Evolutionary conservation across 2,888 invertebrate genomes (phyloP).

Genomic region (Physocephala rufipes): DNA sequence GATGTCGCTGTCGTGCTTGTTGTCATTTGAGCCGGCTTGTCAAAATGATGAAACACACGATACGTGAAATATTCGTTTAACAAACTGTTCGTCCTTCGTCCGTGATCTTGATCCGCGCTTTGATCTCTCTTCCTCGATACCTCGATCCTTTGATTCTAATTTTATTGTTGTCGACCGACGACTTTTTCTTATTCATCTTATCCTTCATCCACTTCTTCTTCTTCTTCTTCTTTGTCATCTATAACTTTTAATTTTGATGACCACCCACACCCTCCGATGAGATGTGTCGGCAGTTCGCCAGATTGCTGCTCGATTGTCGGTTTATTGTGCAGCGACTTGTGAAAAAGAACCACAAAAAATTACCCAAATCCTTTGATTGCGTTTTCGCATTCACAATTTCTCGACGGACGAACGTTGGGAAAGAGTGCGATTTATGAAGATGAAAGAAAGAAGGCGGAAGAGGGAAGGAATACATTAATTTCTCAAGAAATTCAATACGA

Average conservation of each 20-base stretch:
- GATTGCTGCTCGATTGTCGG: not conserved
- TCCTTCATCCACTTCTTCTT: not conserved
- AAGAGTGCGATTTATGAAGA: too few relatives aligned
- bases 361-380: not conserved
- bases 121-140: too few relatives aligned
- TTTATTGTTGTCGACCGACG: slow-evolving; percentile 3
- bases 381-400: too few relatives aligned
- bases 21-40: slow-evolving; percentile 44
- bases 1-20: slow-evolving; percentile 32
- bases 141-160: slow-evolving; percentile 15
- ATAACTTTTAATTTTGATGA: not conserved
- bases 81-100: not conserved
- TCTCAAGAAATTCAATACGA: not conserved
- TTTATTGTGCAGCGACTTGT: slow-evolving; percentile 11
- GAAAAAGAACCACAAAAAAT: not conserved
- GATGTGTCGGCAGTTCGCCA: not conserved
- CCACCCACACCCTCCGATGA: slow-evolving; percentile 8
- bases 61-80: slow-evolving; percentile 38
- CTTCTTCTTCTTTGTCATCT: not conserved
- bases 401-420: too few relatives aligned
- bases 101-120: not conserved
- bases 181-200: not conserved
- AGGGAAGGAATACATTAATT: too few relatives aligned
- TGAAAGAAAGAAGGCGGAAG: too few relatives aligned
- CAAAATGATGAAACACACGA: slow-evolving; percentile 44